Percentiles rank a stretch among this genome's conserved stretches.
These are phyloP conservation scores for Hiodon alosoides DNA, from an alignment of 2,113 vertebrate genomes.

Conservation along the genomic window DNA sequence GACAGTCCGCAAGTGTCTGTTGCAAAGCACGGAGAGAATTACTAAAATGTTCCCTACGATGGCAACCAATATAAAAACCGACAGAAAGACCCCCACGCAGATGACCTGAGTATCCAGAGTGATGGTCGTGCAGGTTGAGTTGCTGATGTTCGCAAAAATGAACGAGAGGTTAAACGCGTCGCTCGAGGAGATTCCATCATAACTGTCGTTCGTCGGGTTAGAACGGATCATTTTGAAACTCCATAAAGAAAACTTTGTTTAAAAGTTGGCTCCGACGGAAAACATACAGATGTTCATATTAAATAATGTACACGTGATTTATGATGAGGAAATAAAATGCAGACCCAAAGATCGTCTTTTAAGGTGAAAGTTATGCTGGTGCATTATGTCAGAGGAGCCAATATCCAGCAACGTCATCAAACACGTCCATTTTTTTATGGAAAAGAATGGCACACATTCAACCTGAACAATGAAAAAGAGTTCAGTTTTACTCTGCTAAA, in stretches of 20 bases:
- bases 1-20: constrained; percentile 88
- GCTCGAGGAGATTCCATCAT: constrained; percentile 64
- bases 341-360: not conserved
- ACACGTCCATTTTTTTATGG: not conserved
- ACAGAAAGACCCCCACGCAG: constrained; percentile 79
- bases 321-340: not conserved
- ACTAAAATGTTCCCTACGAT: constrained; percentile 95
- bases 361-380: not conserved
- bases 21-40: constrained; percentile 91
- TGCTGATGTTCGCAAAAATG: constrained; percentile 51
- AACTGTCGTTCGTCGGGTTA: constrained; percentile 73
- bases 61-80: constrained; percentile 81
- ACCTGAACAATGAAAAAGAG: not conserved
- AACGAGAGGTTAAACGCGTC: constrained; percentile 49
- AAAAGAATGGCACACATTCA: not conserved
- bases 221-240: constrained; percentile 79
- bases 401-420: not conserved
- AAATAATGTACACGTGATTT: not conserved
- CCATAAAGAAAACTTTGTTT: constrained; percentile 62
- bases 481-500: not conserved
- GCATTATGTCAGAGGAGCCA: not conserved
- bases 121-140: constrained; percentile 59
- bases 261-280: constrained; percentile 33
- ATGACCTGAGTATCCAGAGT: constrained; percentile 72
- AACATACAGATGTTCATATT: constrained; percentile 10